A percentile compares a stretch with the other conserved stretches of the same genome.
These are phyloP conservation scores for Oreotrochilus melanogaster DNA, from an alignment of 2,113 vertebrate genomes.

Conservation along the genomic window DNA sequence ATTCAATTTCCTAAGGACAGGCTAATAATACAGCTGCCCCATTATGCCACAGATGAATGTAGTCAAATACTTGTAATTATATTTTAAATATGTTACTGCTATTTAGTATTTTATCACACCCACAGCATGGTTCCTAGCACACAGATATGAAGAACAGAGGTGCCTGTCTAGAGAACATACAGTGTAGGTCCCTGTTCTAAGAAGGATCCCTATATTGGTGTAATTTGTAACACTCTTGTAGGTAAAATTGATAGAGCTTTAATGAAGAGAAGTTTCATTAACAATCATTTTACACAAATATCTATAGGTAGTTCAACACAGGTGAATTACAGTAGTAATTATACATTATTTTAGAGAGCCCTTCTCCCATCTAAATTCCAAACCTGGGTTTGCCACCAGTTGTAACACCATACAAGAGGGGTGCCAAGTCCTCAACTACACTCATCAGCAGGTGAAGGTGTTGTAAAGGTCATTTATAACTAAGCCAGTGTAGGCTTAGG, in stretches of 20 bases:
- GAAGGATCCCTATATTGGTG: background rate
- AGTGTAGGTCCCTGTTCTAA: background rate
- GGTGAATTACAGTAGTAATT: background rate
- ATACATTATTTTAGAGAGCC: background rate
- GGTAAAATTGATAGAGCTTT: background rate
- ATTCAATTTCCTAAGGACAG: slow-evolving; percentile 35
- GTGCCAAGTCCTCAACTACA: background rate
- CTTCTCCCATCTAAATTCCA: background rate
- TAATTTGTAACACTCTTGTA: background rate
- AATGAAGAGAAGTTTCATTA: background rate
- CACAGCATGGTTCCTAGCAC: background rate
- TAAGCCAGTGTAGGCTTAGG: background rate
- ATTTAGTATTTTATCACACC: background rate
- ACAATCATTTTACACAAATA: background rate
- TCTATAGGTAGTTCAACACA: background rate
- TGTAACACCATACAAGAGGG: background rate
- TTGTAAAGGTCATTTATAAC: background rate
- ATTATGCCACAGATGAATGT: slow-evolving; percentile 14
- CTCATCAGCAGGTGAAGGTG: background rate
- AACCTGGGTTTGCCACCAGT: background rate
- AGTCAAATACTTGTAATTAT: slow-evolving; percentile 7
- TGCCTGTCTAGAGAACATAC: background rate
- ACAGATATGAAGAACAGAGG: background rate
- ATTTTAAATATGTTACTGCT: slow-evolving; percentile 30
- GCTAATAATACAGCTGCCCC: slow-evolving; percentile 39